phyloP scores from a whole-genome alignment of 2,888 invertebrate species.

The Ophion slaviceki region DNA sequence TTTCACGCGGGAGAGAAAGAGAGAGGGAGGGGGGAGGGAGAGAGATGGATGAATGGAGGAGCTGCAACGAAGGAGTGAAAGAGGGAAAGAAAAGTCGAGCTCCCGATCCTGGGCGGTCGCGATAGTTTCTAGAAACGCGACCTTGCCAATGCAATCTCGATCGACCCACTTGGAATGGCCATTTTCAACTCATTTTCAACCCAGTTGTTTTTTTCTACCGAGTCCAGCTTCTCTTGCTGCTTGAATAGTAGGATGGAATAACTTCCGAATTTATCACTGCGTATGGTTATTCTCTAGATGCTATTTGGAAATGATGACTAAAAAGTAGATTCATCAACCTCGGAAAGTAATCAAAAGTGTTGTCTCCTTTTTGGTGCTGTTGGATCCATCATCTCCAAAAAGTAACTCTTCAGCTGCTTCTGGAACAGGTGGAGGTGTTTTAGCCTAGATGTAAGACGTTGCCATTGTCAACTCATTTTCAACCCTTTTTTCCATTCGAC shows the following conservation, averaged over 20 bases:
- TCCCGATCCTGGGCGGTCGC: constrained; percentile 46
- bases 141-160: constrained; percentile 39
- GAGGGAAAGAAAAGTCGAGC: constrained; percentile 35
- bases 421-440: too few species aligned
- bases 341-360: not conserved
- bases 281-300: too few species aligned
- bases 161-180: constrained; percentile 33
- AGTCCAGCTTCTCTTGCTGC: not conserved
- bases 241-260: not conserved
- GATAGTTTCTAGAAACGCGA: constrained; percentile 59
- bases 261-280: too few species aligned
- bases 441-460: too few species aligned
- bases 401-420: not conserved
- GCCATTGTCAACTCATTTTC: too few species aligned
- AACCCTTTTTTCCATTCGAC: too few species aligned
- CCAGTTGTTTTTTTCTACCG: not conserved
- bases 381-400: not conserved
- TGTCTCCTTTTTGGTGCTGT: not conserved
- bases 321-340: too few species aligned
- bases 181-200: not conserved
- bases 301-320: too few species aligned
- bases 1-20: constrained; percentile 51
- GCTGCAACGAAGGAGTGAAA: constrained; percentile 9
- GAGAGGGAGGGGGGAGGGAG: constrained; percentile 21
- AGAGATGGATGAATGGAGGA: constrained; percentile 36